Conservation (phyloP, 2,888 invertebrate genomes). For the Seladonia tumulorum region DNA sequence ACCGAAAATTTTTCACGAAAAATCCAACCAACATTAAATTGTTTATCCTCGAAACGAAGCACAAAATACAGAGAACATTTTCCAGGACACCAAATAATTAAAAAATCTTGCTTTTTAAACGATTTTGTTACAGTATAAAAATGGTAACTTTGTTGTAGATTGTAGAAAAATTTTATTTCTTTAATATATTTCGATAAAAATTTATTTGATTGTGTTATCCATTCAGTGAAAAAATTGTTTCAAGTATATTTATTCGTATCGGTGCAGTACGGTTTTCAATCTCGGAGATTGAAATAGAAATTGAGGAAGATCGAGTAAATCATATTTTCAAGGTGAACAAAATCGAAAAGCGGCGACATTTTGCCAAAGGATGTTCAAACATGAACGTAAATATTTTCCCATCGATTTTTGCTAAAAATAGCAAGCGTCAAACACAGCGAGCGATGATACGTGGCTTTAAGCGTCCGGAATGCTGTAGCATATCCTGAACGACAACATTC, state of each 20-base stretch:
- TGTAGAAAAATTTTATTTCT: neutral
- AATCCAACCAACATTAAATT: neutral
- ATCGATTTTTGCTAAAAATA: neutral
- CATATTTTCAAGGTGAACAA: neutral
- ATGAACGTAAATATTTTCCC: neutral
- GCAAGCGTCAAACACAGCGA: neutral
- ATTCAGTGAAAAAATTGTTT: no score
- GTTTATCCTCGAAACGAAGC: no score
- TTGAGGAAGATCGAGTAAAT: neutral
- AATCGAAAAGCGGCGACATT: neutral
- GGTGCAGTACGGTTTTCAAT: no score
- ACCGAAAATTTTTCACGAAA: neutral
- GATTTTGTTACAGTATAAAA: no score
- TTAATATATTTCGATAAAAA: neutral
- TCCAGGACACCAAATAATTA: no score
- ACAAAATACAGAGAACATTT: neutral
- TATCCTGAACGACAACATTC: slow-evolving; percentile 20
- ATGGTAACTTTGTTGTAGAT: neutral
- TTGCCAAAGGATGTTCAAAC: neutral
- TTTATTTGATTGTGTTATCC: neutral
- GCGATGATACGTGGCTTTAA: slow-evolving; percentile 6
- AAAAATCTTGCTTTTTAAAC: neutral
- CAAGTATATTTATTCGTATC: no score
- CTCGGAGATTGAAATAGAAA: neutral
- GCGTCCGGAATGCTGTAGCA: neutral